Evolutionary conservation across 2,113 vertebrate genomes (phyloP), one percentile per base, ranked within the genome.

Genomic region (human (Homo sapiens)): DNA sequence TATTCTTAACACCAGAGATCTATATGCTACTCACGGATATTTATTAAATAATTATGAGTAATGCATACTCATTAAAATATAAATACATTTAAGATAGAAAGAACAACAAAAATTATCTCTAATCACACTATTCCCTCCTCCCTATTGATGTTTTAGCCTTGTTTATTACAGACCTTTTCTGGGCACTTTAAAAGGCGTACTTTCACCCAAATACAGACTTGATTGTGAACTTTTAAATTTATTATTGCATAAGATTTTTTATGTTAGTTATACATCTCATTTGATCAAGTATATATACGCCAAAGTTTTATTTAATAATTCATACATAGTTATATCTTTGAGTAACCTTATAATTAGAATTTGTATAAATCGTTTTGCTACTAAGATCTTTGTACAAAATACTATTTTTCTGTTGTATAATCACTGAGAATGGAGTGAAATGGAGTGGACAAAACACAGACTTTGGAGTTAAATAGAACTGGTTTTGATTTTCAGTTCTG

Each of bases 251-350:
- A 12, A 10, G 8, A 83, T 30, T 83, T 70, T 89, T 17, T 4
- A 50, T 50, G 27, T 76, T 92, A 94, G 92, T 83, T 80, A 76
- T 55, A 20, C 7, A 89, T 93, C 94, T 88, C 88, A 93, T 88
- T 85, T 68, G 27, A 78, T 73, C 20, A 92, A 73, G 4, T 32
- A 75, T 6, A 78, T 82, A 22, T 90, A 52, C 8, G 40, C 16
- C 16, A 32, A 72, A 35, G 17, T 72, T 92, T 68, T 50, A 90
- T 80, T 81, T 94, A 83, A 84, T 88, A 83, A 61, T 55, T 81
- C 61, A 87, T 50, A 50, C 22, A 79, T 68, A 61, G 27, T 85
- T 92, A 88, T 38, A 59, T 20, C 25, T 93, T 78, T 85, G 10
- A 81, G 76, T 78, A 87, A 73, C 40, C 16, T 90, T 68, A 90